Percentiles rank a stretch among this genome's conserved stretches.
phyloP scores from a whole-genome alignment of 1,140 invertebrate species.

The Anthonomus grandis region DNA sequence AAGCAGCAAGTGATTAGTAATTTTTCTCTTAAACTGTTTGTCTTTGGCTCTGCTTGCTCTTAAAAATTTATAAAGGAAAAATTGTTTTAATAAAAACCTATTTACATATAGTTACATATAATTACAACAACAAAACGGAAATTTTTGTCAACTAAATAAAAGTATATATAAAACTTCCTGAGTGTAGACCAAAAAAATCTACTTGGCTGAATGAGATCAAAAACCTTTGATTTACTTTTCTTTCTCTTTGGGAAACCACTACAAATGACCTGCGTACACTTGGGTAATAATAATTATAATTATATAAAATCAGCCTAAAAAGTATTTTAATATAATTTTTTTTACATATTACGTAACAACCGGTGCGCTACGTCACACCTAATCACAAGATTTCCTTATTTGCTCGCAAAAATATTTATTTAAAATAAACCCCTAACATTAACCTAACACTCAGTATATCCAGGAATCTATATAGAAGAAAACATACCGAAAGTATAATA shows the following conservation, averaged over 20 bases:
- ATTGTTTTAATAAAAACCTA: conserved; percentile 21
- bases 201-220: conserved; percentile 45
- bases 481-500: conserved; percentile 43
- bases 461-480: conserved; percentile 28
- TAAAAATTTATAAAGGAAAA: conserved; percentile 25
- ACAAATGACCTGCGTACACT: conserved; percentile 41
- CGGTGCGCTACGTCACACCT: conserved; percentile 16
- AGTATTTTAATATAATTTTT: no score
- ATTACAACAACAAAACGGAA: conserved; percentile 15
- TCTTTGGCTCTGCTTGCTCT: conserved; percentile 47
- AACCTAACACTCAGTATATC: conserved; percentile 35
- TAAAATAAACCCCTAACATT: conserved; percentile 23
- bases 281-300: no score
- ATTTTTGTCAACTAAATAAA: conserved; percentile 2
- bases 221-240: conserved; percentile 45
- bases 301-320: no score
- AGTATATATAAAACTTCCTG: conserved; percentile 44
- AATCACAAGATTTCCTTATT: conserved; percentile 29
- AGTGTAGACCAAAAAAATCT: conserved; percentile 36
- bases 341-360: conserved; percentile 25
- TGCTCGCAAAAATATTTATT: conserved; percentile 30
- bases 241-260: conserved; percentile 45
- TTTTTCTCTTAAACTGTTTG: conserved; percentile 18
- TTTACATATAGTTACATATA: conserved; percentile 32
- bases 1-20: conserved; percentile 18